Percentiles rank a stretch among this genome's conserved stretches.
Evolutionary conservation across 2,797 vertebrate genomes (phyloP).

Genomic region (Notoglanidium macrostoma): DNA sequence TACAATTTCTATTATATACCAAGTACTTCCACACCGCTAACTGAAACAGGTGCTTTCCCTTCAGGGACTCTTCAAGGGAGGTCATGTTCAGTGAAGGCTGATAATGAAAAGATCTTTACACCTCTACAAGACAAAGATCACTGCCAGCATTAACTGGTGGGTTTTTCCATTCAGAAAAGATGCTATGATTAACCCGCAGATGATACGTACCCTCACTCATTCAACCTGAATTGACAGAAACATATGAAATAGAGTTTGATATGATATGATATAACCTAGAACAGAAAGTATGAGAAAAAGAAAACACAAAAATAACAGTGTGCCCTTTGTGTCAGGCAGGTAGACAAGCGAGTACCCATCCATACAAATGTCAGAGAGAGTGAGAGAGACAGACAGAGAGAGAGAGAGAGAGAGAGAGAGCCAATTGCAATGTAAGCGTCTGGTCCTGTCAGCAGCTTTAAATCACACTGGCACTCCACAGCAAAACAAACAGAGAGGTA

Average conservation of each 20-base stretch:
- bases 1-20: background rate
- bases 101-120: constrained; percentile 27
- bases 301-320: constrained; percentile 75
- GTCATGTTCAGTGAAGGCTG: constrained; percentile 6
- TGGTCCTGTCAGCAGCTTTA: constrained; percentile 90
- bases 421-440: constrained; percentile 82
- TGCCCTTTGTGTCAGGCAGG: constrained; percentile 74
- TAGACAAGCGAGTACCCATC: constrained; percentile 80
- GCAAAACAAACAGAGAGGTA: constrained; percentile 77
- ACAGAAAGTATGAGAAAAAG: constrained; percentile 71
- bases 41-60: constrained; percentile 19
- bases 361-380: constrained; percentile 78
- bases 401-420: constrained; percentile 62
- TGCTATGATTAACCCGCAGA: background rate
- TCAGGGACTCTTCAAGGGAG: constrained; percentile 20
- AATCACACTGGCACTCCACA: constrained; percentile 83
- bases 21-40: background rate
- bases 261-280: constrained; percentile 3
- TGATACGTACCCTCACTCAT: background rate
- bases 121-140: constrained; percentile 1
- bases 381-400: no score
- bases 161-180: background rate
- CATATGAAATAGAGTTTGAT: background rate
- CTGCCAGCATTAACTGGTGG: background rate
- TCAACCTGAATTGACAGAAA: background rate